These are phyloP conservation scores for Oasisia sp. DNA, from an alignment of 2,888 invertebrate species.

Conservation along the genomic window DNA sequence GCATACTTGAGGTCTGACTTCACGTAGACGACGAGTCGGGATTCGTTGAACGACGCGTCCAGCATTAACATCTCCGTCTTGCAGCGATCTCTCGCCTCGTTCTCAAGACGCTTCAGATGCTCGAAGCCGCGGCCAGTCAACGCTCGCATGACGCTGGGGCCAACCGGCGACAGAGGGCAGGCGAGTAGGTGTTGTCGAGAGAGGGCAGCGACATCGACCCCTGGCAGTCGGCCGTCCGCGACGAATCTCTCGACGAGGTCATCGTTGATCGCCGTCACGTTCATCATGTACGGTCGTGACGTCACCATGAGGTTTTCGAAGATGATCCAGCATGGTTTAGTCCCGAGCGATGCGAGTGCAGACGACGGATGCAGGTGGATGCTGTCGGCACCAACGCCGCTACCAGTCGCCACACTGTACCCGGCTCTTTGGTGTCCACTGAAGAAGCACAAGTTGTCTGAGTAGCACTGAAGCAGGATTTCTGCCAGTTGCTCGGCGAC, in stretches of 20 bases:
- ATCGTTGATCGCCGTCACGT: conserved; percentile 51
- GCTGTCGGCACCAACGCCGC: not conserved
- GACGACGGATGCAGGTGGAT: conserved; percentile 54
- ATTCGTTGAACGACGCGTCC: not conserved
- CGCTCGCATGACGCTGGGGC: not conserved
- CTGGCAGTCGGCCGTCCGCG: not conserved
- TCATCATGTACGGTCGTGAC: conserved; percentile 50
- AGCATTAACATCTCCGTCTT: not conserved
- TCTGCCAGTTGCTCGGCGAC: conserved; percentile 41
- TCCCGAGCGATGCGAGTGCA: conserved; percentile 44
- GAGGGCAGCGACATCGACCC: not conserved
- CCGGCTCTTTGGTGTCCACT: conserved; percentile 54
- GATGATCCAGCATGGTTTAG: conserved; percentile 52
- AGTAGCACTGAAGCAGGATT: conserved; percentile 49
- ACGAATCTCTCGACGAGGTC: conserved; percentile 25
- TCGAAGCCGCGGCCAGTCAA: not conserved
- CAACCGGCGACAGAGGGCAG: not conserved
- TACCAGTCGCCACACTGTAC: conserved; percentile 41
- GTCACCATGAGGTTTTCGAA: conserved; percentile 52
- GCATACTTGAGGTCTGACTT: not conserved
- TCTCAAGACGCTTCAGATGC: not conserved
- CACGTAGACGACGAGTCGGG: not conserved
- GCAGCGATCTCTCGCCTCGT: not conserved
- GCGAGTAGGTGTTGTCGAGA: not conserved
- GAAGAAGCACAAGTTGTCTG: conserved; percentile 49